Conservation (phyloP, 2,888 invertebrate species). For the Idaea straminata region DNA sequence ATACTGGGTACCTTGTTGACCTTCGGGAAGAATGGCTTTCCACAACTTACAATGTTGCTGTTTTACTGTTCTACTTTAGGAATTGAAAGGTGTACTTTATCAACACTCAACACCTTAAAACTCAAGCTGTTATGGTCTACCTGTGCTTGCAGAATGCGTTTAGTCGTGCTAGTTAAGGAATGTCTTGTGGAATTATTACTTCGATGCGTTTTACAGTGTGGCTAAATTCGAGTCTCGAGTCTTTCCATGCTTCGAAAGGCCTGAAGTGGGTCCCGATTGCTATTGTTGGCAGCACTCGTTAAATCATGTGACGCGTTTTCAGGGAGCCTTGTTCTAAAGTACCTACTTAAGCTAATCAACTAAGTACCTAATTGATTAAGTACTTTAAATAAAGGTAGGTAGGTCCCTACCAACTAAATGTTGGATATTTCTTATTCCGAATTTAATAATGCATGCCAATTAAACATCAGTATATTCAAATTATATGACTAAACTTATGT, state of each 20-base stretch:
- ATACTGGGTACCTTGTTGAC: constrained; percentile 11
- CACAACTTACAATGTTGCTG: background rate
- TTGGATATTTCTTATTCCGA: background rate
- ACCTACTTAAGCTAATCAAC: too few species aligned
- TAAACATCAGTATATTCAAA: background rate
- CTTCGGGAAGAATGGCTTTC: background rate
- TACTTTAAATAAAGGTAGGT: background rate
- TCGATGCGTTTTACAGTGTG: too few species aligned
- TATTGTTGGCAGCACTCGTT: too few species aligned
- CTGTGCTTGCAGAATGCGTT: too few species aligned
- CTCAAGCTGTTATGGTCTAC: too few species aligned
- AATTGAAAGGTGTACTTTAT: background rate
- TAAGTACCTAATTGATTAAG: background rate
- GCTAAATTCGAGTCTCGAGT: too few species aligned
- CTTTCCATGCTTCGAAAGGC: too few species aligned
- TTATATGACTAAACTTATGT: background rate
- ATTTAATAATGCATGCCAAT: background rate
- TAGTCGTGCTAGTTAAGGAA: too few species aligned
- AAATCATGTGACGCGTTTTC: too few species aligned
- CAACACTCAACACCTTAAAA: background rate
- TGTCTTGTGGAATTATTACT: too few species aligned
- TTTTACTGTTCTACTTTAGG: background rate
- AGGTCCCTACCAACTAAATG: background rate
- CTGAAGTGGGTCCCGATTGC: too few species aligned
- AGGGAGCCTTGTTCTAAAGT: too few species aligned